Evolutionary conservation across 2,888 invertebrate species (phyloP).

Genomic region (Ernsta delagoae): DNA sequence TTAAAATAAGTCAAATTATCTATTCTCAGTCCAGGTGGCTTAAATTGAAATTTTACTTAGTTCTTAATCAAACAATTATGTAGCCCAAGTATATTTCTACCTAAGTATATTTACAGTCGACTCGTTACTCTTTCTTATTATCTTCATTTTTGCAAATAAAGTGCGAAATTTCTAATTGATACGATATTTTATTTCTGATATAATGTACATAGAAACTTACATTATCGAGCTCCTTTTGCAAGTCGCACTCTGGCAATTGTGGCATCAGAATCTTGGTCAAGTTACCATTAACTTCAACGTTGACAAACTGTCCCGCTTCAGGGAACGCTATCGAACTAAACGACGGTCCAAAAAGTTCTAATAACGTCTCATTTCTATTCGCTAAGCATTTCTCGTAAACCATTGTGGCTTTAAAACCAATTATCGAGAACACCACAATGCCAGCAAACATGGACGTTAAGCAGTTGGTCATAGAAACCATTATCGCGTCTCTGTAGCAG

Average conservation of each 20-base stretch:
- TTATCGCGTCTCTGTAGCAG: conserved; percentile 96
- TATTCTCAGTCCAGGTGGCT: too few species aligned
- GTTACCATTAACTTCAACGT: conserved; percentile 80
- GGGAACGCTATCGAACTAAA: conserved; percentile 80
- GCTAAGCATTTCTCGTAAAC: conserved; percentile 91
- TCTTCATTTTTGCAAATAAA: background rate
- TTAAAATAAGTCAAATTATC: too few species aligned
- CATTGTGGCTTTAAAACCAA: conserved; percentile 96
- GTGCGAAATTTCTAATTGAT: background rate
- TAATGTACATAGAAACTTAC: conserved; percentile 87
- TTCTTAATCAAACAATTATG: too few species aligned
- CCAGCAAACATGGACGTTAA: conserved; percentile 98
- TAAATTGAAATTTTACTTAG: too few species aligned
- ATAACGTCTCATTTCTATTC: conserved; percentile 85
- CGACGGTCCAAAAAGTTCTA: conserved; percentile 82
- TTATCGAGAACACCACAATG: conserved; percentile 97
- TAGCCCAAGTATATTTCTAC: too few species aligned
- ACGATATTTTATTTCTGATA: background rate
- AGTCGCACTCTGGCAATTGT: conserved; percentile 90
- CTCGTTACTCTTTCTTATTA: too few species aligned
- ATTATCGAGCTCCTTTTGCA: conserved; percentile 94
- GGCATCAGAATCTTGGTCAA: conserved; percentile 86
- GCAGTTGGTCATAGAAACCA: conserved; percentile 97
- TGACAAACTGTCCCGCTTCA: conserved; percentile 82
- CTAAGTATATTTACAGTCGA: too few species aligned